Conservation (phyloP, 2,797 vertebrate genomes). For the Geotrypetes seraphini region DNA sequence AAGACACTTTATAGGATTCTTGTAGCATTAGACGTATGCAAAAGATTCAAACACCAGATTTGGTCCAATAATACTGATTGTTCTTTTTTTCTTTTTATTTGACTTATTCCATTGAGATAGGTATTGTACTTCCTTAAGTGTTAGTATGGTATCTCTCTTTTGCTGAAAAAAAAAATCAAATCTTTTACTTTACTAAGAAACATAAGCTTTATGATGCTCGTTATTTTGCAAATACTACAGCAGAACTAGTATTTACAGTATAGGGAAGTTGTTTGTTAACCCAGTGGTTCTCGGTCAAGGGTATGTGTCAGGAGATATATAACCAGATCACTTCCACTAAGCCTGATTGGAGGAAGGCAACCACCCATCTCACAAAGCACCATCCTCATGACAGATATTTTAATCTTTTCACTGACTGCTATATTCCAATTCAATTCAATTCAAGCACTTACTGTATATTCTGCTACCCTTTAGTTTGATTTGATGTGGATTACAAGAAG, state of each 20-base stretch:
- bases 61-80: slow-evolving; percentile 62
- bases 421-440: no score
- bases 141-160: slow-evolving; percentile 41
- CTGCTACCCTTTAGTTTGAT: no score
- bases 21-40: slow-evolving; percentile 71
- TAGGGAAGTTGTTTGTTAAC: slow-evolving; percentile 59
- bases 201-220: slow-evolving; percentile 44
- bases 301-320: no score
- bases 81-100: no score
- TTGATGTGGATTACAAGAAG: no score
- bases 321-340: no score
- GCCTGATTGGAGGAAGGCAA: no score
- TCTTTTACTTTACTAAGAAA: slow-evolving; percentile 48
- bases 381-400: no score
- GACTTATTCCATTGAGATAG: slow-evolving; percentile 48
- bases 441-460: no score
- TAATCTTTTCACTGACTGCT: no score
- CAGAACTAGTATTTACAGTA: slow-evolving; percentile 50
- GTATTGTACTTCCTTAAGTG: slow-evolving; percentile 52
- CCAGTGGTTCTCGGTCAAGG: no score
- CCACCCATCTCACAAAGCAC: no score
- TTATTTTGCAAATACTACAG: slow-evolving; percentile 51
- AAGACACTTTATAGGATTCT: slow-evolving; percentile 67
- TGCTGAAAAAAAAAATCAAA: slow-evolving; percentile 53
- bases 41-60: slow-evolving; percentile 57